Evolutionary conservation across 2,113 vertebrate genomes (phyloP), one percentile per base, ranked within the genome.

Genomic region (Otis tarda): DNA sequence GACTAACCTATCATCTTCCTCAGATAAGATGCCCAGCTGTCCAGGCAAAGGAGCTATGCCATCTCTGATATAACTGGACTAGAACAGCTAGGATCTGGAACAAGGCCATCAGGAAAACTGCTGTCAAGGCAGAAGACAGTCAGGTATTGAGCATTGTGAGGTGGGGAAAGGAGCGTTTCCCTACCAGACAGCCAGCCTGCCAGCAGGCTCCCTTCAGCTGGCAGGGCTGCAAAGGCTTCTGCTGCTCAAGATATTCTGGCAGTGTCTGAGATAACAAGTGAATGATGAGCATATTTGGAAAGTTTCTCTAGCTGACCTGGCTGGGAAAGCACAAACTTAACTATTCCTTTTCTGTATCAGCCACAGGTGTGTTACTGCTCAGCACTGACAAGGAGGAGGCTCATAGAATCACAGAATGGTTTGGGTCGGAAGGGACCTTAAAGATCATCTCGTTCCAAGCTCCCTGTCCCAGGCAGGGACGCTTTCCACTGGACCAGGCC

Each of bases 231-330:
- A 76, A 57, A 5, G 24, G 18, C 28, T 49, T 83, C 49, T 71
- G 79, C 82, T 88, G 79, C 71, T 95, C 45, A n/a, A 83, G 92
- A 95, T 95, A 88, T 22, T 88, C 79, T 93, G 83, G 75, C 83
- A 83, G 47, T 71, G 61, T 50, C 75, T 87, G 83, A 92, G 85
- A 82, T 37, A 91, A 65, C 87, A 91, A 93, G 57, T 31, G 79
- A 87, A 82, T 63, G 79, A 85, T 8, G 9, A 71, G 30, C 49
- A 76, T 79, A 67, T 55, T 90, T 94, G n/a, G 45, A 82, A 79
- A 92, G 70, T 67, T 92, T 82, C 78, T 71, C 47, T 88, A 9
- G 37, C 37, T 37, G 37, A 37, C 37, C 37, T 37, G 65, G 67
- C 65, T 82, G 22, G 41, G 60, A 91, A 60, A 50, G 60, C 73